These are phyloP conservation scores for Lomographa bimaculata DNA, from an alignment of 2,888 invertebrate species.

Conservation along the genomic window DNA sequence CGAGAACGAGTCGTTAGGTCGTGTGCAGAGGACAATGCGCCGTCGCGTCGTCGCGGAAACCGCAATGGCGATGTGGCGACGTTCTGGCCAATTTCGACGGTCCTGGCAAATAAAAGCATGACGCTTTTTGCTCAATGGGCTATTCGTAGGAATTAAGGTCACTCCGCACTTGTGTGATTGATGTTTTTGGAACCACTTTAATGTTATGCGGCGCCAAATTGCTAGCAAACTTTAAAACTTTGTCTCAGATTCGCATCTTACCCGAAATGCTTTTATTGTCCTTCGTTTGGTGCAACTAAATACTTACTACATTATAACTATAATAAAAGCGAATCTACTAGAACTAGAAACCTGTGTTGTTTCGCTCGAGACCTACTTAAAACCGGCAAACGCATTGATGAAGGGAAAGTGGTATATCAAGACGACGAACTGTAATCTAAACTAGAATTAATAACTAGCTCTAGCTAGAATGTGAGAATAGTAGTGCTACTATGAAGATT, in stretches of 20 bases:
- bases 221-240: neutral
- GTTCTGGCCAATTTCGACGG: constrained; percentile 25
- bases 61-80: constrained; percentile 17
- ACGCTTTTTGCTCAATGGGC: constrained; percentile 20
- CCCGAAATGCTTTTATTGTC: too few species aligned
- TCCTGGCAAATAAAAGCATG: constrained; percentile 26
- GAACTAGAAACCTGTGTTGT: constrained; percentile 12
- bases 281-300: too few species aligned
- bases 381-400: constrained; percentile 43
- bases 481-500: constrained; percentile 1
- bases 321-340: neutral
- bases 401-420: constrained; percentile 52
- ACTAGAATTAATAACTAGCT: constrained; percentile 22
- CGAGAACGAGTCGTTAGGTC: constrained; percentile 27
- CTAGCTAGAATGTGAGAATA: neutral
- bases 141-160: constrained; percentile 33
- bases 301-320: too few species aligned
- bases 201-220: neutral
- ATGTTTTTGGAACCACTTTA: constrained; percentile 1
- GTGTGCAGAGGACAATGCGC: constrained; percentile 38
- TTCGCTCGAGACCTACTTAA: constrained; percentile 33
- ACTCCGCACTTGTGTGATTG: constrained; percentile 6
- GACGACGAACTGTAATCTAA: constrained; percentile 27
- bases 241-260: too few species aligned
- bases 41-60: constrained; percentile 16